Evolutionary conservation across 1,140 invertebrate species (phyloP).

Genomic region (Temnothorax curvispinosus): DNA sequence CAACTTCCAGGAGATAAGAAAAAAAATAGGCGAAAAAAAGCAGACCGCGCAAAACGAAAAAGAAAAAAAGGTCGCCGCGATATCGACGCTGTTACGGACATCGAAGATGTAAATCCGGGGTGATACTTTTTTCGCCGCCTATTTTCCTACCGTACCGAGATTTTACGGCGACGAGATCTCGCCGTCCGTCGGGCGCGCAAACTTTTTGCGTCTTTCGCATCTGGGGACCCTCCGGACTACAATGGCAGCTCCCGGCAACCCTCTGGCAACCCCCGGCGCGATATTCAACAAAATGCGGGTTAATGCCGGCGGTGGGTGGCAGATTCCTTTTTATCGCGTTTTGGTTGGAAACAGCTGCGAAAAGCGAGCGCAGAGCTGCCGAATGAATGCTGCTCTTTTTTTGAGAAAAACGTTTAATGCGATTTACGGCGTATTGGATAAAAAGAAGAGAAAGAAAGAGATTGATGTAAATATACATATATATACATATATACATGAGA

Average conservation of each 20-base stretch:
- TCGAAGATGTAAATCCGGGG: slow-evolving; percentile 12
- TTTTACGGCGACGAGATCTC: slow-evolving; percentile 12
- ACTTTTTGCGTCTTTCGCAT: slow-evolving; percentile 31
- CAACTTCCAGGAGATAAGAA: neutral
- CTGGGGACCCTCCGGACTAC: slow-evolving; percentile 1
- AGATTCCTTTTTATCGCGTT: slow-evolving; percentile 62
- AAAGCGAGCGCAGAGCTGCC: slow-evolving; percentile 18
- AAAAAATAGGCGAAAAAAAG: slow-evolving; percentile 25
- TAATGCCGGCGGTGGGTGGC: slow-evolving; percentile 46
- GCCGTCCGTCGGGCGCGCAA: neutral
- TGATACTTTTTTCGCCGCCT: neutral
- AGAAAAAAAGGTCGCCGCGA: neutral
- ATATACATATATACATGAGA: neutral
- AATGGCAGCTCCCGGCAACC: neutral
- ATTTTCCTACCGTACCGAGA: slow-evolving; percentile 32
- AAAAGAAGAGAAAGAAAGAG: neutral
- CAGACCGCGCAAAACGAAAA: neutral
- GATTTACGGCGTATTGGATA: slow-evolving; percentile 30
- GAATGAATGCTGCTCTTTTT: neutral
- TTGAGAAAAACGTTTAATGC: slow-evolving; percentile 63
- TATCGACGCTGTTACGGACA: neutral
- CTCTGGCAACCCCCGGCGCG: neutral
- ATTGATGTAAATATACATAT: neutral
- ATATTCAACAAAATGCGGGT: slow-evolving; percentile 46
- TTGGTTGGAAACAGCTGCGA: slow-evolving; percentile 62